Evolutionary conservation across 2,888 invertebrate species (phyloP), one percentile per base, ranked within the genome.

Genomic region (Micropterix aruncella): DNA sequence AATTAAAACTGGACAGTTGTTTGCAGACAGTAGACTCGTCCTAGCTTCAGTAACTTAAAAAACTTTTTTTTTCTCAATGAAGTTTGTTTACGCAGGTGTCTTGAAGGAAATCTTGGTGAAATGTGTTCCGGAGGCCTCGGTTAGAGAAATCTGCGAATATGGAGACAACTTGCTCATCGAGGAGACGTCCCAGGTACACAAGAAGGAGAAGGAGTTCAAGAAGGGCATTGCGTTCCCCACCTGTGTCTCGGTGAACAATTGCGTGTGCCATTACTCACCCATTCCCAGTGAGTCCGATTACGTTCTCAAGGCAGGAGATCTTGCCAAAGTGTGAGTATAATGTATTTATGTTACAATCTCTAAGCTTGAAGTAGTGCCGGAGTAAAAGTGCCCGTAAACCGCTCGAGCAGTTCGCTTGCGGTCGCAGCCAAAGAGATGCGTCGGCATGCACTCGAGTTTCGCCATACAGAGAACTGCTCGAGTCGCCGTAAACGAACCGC

Each of bases 211-310:
- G 61, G 94, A 96, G 53, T 76, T 96, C 56, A 95, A 93, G 63
- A 97, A 97, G 71, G 96, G 95, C 55, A 91, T 97, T 60, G 96
- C 99, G 37, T 99, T 99, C 67, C 99, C 99, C 44, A 97, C 97
- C 48, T 99, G 97, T 70, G 80, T 99, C 50, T 97, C 96, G 16
- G 86, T 95, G 46, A 99, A 99, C 72, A 96, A 99, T 68, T 96
- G 96, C 70, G 93, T 99, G 63, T 99, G 99, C 66, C 99, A 99
- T 66, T 99, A 85, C 65, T 97, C 97, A 42, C 99, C 99, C 17
- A 81, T 96, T 51, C 84, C 85, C 53, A 91, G 88, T 65, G 99
- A 99, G 70, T 75, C 83, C 14, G 92, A 93, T 65, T 82, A 81
- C 54, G 73, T 77, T 50, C 68, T 97, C 46, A 87, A 92, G 64